Evolutionary conservation across 2,888 invertebrate species (phyloP), one percentile per base, ranked within the genome.

Genomic region (Eristalis tenax): DNA sequence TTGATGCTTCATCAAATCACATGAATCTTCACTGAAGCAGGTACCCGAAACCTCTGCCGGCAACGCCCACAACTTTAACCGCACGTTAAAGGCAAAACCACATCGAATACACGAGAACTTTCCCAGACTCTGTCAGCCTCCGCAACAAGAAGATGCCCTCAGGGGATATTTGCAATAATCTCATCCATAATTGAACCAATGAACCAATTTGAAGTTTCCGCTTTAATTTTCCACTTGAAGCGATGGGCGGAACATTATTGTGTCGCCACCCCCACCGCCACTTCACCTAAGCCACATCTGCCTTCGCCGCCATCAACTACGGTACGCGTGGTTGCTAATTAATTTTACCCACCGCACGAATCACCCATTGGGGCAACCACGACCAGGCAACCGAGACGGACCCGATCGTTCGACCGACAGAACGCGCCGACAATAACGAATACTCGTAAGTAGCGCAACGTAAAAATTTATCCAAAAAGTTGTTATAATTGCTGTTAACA

Each of bases 401-500:
- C 35, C 35, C 18, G 35, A 35, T 22, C 38, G 35, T 11, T 22
- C 38, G 35, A 32, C 15, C 64, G 18, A 13, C 35, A 32, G 13
- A n/a, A 22, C 64, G 35, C 59, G 26, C 59, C 59, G 18, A 59
- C 64, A 65, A 65, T 65, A 65, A 38, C 64, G 38, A 65, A 65
- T 63, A n/a, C 32, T 63, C 32, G 28, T 32, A 65, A 65, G 35
- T 38, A 65, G 64, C 32, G 64, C 38, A 76, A 65, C 59, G 83
- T 83, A 83, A 87, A 83, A 83, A 83, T 75, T 6, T 79, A 85
- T 85, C 83, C 75, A 75, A 83, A 83, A 87, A 87, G 75, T 87
- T 87, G 71, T 87, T 83, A 83, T 87, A 83, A 87, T 87, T 87
- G 87, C 76, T 87, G 87, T 87, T 87, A 87, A 87, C 83, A 83